A percentile compares a stretch with the other conserved stretches of the same genome.
phyloP scores from a whole-genome alignment of 2,797 vertebrate genomes.

The Paratrypauchen microcephalus region DNA sequence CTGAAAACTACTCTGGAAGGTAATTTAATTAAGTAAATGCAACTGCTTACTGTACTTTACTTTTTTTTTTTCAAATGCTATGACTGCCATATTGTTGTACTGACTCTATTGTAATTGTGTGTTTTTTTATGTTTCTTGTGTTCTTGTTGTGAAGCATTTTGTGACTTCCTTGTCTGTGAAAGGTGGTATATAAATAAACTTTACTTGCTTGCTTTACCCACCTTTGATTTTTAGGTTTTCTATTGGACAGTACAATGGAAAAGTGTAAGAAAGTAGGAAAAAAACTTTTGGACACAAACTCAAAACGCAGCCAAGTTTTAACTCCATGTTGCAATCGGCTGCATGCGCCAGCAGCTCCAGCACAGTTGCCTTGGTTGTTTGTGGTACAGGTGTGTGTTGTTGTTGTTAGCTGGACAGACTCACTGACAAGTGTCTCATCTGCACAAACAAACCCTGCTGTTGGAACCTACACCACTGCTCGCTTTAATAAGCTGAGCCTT shows the following conservation, averaged over 20 bases:
- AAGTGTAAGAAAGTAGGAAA: neutral
- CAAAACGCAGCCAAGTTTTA: neutral
- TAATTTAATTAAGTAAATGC: too few relatives aligned
- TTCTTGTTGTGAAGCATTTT: too few relatives aligned
- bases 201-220: too few relatives aligned
- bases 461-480: conserved; percentile 13
- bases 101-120: too few relatives aligned
- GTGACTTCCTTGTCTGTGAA: too few relatives aligned
- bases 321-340: neutral
- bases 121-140: too few relatives aligned
- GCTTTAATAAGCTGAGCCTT: conserved; percentile 26
- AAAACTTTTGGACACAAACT: neutral
- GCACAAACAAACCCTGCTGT: conserved; percentile 7
- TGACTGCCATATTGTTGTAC: too few relatives aligned
- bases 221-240: neutral
- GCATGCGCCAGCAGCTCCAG: neutral
- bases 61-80: too few relatives aligned
- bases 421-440: conserved; percentile 6
- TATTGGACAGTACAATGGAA: neutral
- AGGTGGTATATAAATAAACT: too few relatives aligned
- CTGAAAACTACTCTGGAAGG: too few relatives aligned
- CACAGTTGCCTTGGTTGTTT: neutral
- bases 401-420: neutral
- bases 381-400: conserved; percentile 1
- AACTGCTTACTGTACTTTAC: too few relatives aligned